Base-by-base conservation (phyloP, 2,888 invertebrate genomes). In the Autographa gamma region DNA sequence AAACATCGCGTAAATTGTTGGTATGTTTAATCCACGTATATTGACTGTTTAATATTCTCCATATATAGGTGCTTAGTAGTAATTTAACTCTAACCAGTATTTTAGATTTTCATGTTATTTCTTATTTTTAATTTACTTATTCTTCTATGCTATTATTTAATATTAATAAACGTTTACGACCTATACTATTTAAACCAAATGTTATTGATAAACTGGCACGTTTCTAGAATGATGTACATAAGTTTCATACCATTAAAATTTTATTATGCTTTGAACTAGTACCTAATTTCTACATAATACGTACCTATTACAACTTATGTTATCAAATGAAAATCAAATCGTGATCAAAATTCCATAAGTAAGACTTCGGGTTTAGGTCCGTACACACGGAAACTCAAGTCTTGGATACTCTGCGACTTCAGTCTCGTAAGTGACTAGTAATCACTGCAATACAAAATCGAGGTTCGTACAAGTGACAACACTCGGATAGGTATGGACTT, bases 91-190 rank as follows among this genome's bases (percentile, higher is more conserved):
- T 48, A 7, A 48, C 48, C 48, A 48, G n/a, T 48, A 48, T 48
- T 48, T 48, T 48, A 48, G 48, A 48, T 48, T 48, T 48, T 48
- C n/a, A 48, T 48, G 48, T 48, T 48, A 48, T 48, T 48, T 48
- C 48, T 48, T 48, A 16, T n/a, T 43, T 43, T n/a, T 48, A n/a
- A 48, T n/a, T 48, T 48, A 7, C 48, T 48, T 48, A 48, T 48
- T 6, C 8, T 48, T n/a, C 48, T 48, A 6, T n/a, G n/a, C 48
- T 48, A n/a, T 48, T 48, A 48, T n/a, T 38, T n/a, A 48, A 48
- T 48, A 48, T 48, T 48, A n/a, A 48, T 48, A n/a, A 48, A 43
- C 43, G 43, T 48, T 48, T 48, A n/a, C n/a, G 48, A 48, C 48
- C 48, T 43, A 16, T 43, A 16, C 48, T 16, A 16, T 14, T 43